A percentile compares a stretch with the other conserved stretches of the same genome.
Conservation (phyloP, 2,113 vertebrate species). For the Halcyon malimbica region DNA sequence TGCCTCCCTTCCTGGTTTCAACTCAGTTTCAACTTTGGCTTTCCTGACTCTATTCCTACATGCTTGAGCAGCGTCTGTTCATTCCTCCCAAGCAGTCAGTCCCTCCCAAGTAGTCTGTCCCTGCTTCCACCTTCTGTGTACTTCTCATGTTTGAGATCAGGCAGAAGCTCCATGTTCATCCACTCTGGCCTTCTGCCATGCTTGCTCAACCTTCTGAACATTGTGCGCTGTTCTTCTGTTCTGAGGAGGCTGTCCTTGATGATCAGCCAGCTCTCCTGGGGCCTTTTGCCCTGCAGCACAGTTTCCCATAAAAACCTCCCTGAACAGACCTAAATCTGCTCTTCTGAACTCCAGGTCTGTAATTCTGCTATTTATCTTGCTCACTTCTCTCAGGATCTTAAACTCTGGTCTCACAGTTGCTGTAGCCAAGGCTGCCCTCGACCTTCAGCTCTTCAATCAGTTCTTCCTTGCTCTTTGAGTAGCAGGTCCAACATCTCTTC, state of each 20-base stretch:
- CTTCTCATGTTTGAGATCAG: background rate
- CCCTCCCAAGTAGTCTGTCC: background rate
- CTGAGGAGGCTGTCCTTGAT: slow-evolving; percentile 54
- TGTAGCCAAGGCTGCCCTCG: background rate
- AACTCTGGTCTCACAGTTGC: background rate
- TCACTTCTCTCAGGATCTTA: background rate
- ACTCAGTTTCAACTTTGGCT: background rate
- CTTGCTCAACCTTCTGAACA: slow-evolving; percentile 44
- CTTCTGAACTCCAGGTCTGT: background rate
- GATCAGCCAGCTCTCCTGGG: slow-evolving; percentile 50
- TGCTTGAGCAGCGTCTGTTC: background rate
- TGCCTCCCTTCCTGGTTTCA: background rate
- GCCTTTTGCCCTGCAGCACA: slow-evolving; percentile 51
- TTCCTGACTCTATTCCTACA: background rate
- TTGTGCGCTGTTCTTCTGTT: background rate
- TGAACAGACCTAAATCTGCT: slow-evolving; percentile 28
- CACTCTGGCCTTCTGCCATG: slow-evolving; percentile 38
- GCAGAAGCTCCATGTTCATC: slow-evolving; percentile 45
- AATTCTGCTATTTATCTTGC: background rate
- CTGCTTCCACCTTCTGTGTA: slow-evolving; percentile 40
- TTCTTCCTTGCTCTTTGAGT: background rate
- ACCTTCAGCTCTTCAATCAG: background rate
- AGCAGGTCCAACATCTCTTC: background rate
- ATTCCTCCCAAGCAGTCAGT: background rate
- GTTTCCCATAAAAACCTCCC: slow-evolving; percentile 17